Evolutionary conservation across 2,113 vertebrate species (phyloP), one percentile per base, ranked within the genome.

Genomic region (Entelurus aequoreus): DNA sequence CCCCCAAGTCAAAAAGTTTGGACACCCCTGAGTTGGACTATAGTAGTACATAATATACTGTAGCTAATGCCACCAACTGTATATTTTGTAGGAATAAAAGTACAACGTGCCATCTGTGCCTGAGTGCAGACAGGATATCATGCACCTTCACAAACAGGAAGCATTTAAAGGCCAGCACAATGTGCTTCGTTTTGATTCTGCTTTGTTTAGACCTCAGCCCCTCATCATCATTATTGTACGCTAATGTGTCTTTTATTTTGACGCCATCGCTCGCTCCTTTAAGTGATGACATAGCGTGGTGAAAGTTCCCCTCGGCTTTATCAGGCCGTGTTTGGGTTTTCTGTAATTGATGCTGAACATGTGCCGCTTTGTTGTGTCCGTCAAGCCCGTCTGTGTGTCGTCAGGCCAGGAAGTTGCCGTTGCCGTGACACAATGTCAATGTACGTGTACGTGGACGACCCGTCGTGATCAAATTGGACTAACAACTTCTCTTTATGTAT

Each of bases 121-220:
- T 51, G 66, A 69, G 54, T 59, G 51, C 66, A 69, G 72, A 75
- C 81, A 71, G 83, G 84, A 80, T 81, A 69, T 84, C 80, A 76
- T 73, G 71, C 62, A 63, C 57, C 80, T 71, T 84, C 8, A 54
- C 68, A 82, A 85, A 83, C 82, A 83, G 86, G 82, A 85, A 82
- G 60, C 66, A 65, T 80, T 84, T 75, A 82, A 79, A 72, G 52
- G 52, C 60, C 63, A 80, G 72, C 57, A 60, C 48, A 36, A 50
- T 40, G 8, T 35, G 54, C 71, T 79, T 82, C 82, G 68, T 85
- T 82, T 80, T 72, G 65, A 75, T 70, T 81, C 48, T 47, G 50
- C 50, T 72, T 81, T 84, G 78, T 84, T 87, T 79, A 71, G 74
- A 72, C 62, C 65, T 48, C 42, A 52, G 60, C 48, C 54, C 75